A percentile compares a stretch with the other conserved stretches of the same genome.
These are phyloP conservation scores for Azemiops feae DNA, from an alignment of 2,113 vertebrate species.

Conservation along the genomic window DNA sequence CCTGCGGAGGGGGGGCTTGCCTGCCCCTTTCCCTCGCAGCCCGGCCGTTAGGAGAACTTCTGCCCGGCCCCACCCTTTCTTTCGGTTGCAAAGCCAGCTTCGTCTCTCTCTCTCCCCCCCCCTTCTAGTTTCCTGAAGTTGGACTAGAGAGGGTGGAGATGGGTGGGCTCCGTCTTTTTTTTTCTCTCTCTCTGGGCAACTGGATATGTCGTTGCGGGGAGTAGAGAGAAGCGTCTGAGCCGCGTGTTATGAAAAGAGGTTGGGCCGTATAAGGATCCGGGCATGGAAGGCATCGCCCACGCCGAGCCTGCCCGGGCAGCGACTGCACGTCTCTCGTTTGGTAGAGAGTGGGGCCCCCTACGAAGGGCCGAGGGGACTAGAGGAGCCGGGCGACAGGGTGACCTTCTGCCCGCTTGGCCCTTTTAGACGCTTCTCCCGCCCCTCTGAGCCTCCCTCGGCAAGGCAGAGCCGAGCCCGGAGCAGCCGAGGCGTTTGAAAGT, in stretches of 20 bases:
- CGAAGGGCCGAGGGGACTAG: background rate
- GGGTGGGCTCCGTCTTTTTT: background rate
- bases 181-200: background rate
- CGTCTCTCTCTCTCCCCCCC: background rate
- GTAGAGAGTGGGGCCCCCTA: no score
- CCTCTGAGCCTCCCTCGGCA: no score
- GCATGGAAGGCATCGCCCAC: background rate
- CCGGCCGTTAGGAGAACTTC: background rate
- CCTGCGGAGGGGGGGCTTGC: no score
- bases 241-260: background rate
- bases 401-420: background rate
- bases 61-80: background rate
- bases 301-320: no score
- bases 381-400: background rate
- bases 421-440: background rate
- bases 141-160: background rate
- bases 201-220: background rate
- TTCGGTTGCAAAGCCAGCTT: background rate
- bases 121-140: background rate
- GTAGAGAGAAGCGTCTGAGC: background rate
- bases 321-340: background rate
- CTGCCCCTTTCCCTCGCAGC: background rate
- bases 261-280: background rate
- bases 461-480: background rate
- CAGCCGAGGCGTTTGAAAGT: background rate